A percentile compares a stretch with the other conserved stretches of the same genome.
Conservation (phyloP, 35 echinoderm and acorn worm species). For the Eucidaris tribuloides region DNA sequence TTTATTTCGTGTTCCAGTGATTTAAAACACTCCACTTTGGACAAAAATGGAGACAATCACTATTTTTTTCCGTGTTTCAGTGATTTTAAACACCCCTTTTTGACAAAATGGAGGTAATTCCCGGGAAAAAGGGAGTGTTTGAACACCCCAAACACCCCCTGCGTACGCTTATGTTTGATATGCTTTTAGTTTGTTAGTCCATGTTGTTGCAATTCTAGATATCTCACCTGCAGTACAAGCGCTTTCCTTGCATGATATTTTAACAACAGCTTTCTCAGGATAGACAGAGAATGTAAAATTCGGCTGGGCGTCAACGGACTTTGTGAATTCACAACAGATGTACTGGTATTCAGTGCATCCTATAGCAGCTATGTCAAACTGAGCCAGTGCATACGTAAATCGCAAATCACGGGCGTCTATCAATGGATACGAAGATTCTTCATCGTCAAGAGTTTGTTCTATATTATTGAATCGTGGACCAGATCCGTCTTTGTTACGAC, state of each 20-base stretch:
- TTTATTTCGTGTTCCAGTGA: no score
- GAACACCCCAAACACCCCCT: no score
- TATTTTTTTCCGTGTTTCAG: no score
- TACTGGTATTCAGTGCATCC: slow-evolving; percentile 74
- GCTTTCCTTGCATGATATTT: slow-evolving; percentile 50
- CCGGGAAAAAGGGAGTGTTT: no score
- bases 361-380: slow-evolving; percentile 67
- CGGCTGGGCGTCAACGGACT: slow-evolving; percentile 48
- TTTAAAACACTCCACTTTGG: no score
- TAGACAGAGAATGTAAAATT: slow-evolving; percentile 46
- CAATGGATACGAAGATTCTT: slow-evolving; percentile 29
- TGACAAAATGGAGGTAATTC: no score
- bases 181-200: no score
- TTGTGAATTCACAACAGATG: slow-evolving; percentile 72
- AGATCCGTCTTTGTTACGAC: slow-evolving; percentile 48
- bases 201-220: no score
- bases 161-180: no score
- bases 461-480: slow-evolving; percentile 77
- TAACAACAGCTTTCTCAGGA: slow-evolving; percentile 29
- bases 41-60: no score
- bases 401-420: neutral
- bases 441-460: slow-evolving; percentile 48
- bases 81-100: no score
- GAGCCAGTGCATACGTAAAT: slow-evolving; percentile 37
- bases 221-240: slow-evolving; percentile 61